A percentile compares a stretch with the other conserved stretches of the same genome.
phyloP scores from a whole-genome alignment of 2,113 vertebrate genomes.

The Vanacampus margaritifer region DNA sequence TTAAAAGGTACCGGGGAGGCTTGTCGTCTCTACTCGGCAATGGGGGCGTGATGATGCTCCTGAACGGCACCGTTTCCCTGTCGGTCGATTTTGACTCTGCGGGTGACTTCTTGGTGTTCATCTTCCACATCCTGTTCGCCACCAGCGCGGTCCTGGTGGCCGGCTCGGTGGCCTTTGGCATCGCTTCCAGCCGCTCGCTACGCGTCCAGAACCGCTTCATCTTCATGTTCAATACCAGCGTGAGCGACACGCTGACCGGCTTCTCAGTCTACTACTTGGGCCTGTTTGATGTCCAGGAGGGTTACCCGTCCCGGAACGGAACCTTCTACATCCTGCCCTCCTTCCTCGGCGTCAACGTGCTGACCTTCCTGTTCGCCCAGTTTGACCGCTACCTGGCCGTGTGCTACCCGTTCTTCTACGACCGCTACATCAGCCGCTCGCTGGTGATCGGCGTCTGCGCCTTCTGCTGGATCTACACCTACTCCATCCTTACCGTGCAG shows the following conservation, averaged over 20 bases:
- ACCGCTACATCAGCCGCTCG: constrained; percentile 53
- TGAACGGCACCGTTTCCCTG: constrained; percentile 58
- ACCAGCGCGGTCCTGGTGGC: constrained; percentile 64
- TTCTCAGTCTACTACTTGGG: constrained; percentile 74
- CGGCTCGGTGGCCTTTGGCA: constrained; percentile 68
- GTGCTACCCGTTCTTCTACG: constrained; percentile 72
- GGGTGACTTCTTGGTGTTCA: constrained; percentile 68
- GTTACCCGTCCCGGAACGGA: constrained; percentile 72
- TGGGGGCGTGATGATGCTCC: constrained; percentile 50
- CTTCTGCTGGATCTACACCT: constrained; percentile 73
- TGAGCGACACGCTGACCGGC: constrained; percentile 75
- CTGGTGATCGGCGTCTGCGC: constrained; percentile 56
- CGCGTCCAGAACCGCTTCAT: constrained; percentile 74
- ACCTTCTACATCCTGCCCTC: constrained; percentile 72
- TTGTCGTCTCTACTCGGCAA: neutral
- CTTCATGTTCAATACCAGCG: constrained; percentile 78
- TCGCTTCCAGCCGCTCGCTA: constrained; percentile 55
- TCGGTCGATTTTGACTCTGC: constrained; percentile 61
- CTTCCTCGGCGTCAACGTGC: constrained; percentile 73
- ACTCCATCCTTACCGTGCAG: constrained; percentile 63
- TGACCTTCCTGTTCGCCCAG: constrained; percentile 77
- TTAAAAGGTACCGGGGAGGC: neutral
- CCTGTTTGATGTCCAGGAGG: constrained; percentile 77
- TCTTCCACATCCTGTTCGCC: constrained; percentile 71
- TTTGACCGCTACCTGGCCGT: constrained; percentile 74